A percentile compares a stretch with the other conserved stretches of the same genome.
Evolutionary conservation across 1,140 invertebrate genomes (phyloP).

Genomic region (Camponotus vicinus): DNA sequence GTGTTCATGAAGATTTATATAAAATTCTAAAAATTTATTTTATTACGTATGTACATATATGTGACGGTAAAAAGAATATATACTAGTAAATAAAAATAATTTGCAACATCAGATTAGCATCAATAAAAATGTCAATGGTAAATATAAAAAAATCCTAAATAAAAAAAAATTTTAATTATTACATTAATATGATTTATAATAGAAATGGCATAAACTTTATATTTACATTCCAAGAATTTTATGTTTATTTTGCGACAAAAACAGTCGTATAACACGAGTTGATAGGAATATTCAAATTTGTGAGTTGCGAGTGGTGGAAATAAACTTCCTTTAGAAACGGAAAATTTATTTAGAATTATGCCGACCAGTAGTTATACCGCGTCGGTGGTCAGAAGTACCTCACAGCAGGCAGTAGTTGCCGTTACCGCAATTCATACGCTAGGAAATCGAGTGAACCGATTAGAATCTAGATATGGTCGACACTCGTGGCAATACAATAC

Average conservation of each 20-base stretch:
- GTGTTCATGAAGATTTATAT: too few species aligned
- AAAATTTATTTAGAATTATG: slow-evolving; percentile 39
- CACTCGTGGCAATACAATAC: slow-evolving; percentile 36
- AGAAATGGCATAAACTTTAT: neutral
- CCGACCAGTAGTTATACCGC: slow-evolving; percentile 23
- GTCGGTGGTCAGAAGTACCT: slow-evolving; percentile 28
- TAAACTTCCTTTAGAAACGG: slow-evolving; percentile 23
- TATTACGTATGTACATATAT: too few species aligned
- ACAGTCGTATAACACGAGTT: neutral
- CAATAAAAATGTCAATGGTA: neutral
- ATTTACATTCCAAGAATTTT: neutral
- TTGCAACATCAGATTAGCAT: neutral
- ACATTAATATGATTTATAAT: neutral
- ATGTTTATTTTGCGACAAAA: neutral
- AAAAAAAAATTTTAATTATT: neutral
- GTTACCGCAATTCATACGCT: slow-evolving; percentile 47
- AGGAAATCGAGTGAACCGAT: slow-evolving; percentile 53
- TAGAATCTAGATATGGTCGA: slow-evolving; percentile 49
- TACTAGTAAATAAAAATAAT: too few species aligned
- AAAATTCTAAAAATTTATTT: too few species aligned
- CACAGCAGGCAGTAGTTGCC: slow-evolving; percentile 38
- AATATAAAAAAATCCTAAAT: neutral
- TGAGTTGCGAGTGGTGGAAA: slow-evolving; percentile 10
- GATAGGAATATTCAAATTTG: slow-evolving; percentile 25
- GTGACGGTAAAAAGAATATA: too few species aligned